Conservation (phyloP, 37 sponge, comb jelly and placozoan genomes). For the Cliona cf. orientalis region DNA sequence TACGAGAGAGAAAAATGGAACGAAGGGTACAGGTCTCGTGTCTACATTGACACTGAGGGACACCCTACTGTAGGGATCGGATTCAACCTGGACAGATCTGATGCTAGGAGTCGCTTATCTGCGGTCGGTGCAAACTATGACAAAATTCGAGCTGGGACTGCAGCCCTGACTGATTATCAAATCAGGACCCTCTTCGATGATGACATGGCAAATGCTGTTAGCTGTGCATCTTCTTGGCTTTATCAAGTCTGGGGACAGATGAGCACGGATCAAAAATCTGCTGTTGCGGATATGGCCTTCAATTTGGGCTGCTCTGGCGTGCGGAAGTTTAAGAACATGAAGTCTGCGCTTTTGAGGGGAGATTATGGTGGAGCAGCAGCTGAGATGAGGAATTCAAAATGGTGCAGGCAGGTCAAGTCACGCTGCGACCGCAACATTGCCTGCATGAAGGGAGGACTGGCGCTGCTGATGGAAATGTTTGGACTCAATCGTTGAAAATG, state of each 20-base stretch:
- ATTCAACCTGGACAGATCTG: constrained; percentile 48
- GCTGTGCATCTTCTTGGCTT: constrained; percentile 19
- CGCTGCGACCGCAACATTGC: constrained; percentile 38
- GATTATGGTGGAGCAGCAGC: constrained; percentile 10
- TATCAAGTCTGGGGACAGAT: constrained; percentile 6
- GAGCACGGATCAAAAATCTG: constrained; percentile 2
- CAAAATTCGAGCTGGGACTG: constrained; percentile 16
- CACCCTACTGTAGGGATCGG: constrained; percentile 42
- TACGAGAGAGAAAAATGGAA: constrained; percentile 45
- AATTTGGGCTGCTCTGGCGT: constrained; percentile 43
- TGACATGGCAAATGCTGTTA: constrained; percentile 37
- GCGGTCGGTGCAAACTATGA: constrained; percentile 38
- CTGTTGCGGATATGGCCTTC: constrained; percentile 57
- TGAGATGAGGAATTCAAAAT: constrained; percentile 15
- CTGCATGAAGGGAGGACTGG: too few species aligned
- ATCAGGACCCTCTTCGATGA: constrained; percentile 31
- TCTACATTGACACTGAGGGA: constrained; percentile 35
- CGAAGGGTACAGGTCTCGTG: constrained; percentile 41
- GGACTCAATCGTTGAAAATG: too few species aligned
- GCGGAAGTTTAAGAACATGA: constrained; percentile 11
- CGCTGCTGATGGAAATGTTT: too few species aligned
- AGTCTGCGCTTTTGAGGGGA: background rate
- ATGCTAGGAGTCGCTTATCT: constrained; percentile 11
- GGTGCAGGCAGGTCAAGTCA: constrained; percentile 42
- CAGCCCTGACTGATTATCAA: constrained; percentile 30